Conservation (phyloP, 37 sponge, comb jelly and placozoan genomes). For the Haliclona indistincta region DNA sequence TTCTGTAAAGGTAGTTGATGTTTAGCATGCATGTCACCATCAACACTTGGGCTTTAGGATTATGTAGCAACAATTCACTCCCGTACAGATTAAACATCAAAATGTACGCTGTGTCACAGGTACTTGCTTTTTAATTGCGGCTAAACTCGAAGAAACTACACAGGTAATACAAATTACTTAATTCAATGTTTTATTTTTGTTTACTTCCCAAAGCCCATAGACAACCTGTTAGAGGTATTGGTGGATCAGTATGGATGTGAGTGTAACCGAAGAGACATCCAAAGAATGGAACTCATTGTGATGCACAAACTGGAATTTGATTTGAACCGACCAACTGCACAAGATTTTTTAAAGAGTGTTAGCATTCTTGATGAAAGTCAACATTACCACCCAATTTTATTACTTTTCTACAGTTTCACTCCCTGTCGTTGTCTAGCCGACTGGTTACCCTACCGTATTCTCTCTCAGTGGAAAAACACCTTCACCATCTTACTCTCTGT, state of each 20-base stretch:
- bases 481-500: constrained; percentile 38
- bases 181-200: neutral
- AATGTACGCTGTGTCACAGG: constrained; percentile 61
- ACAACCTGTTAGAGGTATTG: constrained; percentile 23
- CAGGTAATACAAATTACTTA: constrained; percentile 25
- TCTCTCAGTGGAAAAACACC: constrained; percentile 46
- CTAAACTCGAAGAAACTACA: constrained; percentile 55
- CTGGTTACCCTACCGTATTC: constrained; percentile 36
- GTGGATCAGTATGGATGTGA: constrained; percentile 43
- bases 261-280: constrained; percentile 36
- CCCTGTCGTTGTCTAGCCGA: constrained; percentile 26
- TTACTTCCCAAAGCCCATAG: constrained; percentile 9
- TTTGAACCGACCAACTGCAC: constrained; percentile 21
- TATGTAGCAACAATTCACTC: constrained; percentile 4
- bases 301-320: constrained; percentile 72
- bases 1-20: constrained; percentile 35
- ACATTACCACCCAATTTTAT: neutral
- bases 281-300: constrained; percentile 64
- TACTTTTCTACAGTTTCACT: constrained; percentile 38
- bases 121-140: constrained; percentile 68
- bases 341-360: constrained; percentile 68
- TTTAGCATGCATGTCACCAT: neutral
- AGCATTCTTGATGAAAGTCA: neutral
- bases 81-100: constrained; percentile 39
- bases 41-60: neutral